Base-by-base conservation (phyloP, 2,888 invertebrate genomes). In the Aphodius sticticus region DNA sequence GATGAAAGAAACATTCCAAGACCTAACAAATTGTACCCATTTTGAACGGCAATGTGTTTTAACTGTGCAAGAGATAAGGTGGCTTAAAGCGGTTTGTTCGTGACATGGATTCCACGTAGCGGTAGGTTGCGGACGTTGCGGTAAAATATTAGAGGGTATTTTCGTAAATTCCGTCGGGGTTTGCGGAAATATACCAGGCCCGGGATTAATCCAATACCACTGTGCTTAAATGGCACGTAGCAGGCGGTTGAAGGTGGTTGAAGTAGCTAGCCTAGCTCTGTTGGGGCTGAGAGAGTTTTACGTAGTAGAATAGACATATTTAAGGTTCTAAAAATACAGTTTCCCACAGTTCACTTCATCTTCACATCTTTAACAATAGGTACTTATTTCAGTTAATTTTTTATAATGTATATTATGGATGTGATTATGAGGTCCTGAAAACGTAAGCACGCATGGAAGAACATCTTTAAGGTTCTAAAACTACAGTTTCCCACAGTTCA, bases 71-170 rank as follows among this genome's bases (percentile, higher is more conserved):
- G 53, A 53, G 53, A 53, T 53, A 53, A 53, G 12, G 12, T 53
- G 53, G 53, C 12, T 53, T 53, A 53, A 3, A 9, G 53, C 12
- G 53, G 53, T 53, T 53, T 53, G 53, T 53, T 53, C 53, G 53
- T 53, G 53, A 53, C 53, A 53, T 53, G 53, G 53, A 53, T 53
- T 9, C 53, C 53, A 53, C 53, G 4, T 7, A 53, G 53, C 53
- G 53, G 53, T 53, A 12, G 53, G 12, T 7, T 53, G 53, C 53
- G 53, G 12, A 53, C 53, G 53, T 53, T 53, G 53, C 53, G 53
- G 53, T 53, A 53, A 53, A 53, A 53, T 53, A 53, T 53, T 53
- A 53, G 53, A 53, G 53, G 53, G 53, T 53, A 53, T 53, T 53
- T 53, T 53, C 53, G 53, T 53, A 53, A 53, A 53, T 53, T 53